Percentiles rank a stretch among this genome's conserved stretches.
phyloP scores from a whole-genome alignment of 53 echinoderm and acorn worm genomes.

The Patiria pectinifera region DNA sequence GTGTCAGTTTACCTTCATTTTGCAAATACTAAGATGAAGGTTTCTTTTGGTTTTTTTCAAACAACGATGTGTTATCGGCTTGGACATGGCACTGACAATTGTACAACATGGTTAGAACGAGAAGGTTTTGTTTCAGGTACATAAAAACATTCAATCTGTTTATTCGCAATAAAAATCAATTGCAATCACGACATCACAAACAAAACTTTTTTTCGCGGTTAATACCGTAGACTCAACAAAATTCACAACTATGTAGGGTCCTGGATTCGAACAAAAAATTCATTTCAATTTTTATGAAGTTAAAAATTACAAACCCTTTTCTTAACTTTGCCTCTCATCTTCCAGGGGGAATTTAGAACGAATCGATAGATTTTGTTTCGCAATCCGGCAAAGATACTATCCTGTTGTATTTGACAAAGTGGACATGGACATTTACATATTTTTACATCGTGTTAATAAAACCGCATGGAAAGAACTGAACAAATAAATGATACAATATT shows the following conservation, averaged over 20 bases:
- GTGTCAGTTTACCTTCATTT: not conserved
- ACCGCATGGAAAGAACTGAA: not conserved
- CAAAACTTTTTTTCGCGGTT: not conserved
- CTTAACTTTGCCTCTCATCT: not conserved
- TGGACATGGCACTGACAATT: not conserved
- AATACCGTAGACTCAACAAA: not conserved
- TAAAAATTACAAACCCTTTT: not conserved
- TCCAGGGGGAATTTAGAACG: not conserved
- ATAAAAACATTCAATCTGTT: constrained; percentile 40
- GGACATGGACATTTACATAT: not conserved
- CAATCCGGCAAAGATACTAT: not conserved
- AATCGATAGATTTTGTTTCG: not conserved
- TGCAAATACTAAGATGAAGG: not conserved
- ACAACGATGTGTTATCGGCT: not conserved
- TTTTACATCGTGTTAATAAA: not conserved
- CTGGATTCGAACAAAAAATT: not conserved
- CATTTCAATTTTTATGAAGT: not conserved
- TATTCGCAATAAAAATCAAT: constrained; percentile 51
- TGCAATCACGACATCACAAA: constrained; percentile 26
- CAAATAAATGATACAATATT: not conserved
- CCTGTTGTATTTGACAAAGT: not conserved
- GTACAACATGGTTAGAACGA: constrained; percentile 23
- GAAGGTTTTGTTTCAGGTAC: constrained; percentile 15
- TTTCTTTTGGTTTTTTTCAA: not conserved
- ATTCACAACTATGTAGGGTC: constrained; percentile 21